These are phyloP conservation scores for Ophion costatus DNA, from an alignment of 2,888 invertebrate genomes.

Conservation along the genomic window DNA sequence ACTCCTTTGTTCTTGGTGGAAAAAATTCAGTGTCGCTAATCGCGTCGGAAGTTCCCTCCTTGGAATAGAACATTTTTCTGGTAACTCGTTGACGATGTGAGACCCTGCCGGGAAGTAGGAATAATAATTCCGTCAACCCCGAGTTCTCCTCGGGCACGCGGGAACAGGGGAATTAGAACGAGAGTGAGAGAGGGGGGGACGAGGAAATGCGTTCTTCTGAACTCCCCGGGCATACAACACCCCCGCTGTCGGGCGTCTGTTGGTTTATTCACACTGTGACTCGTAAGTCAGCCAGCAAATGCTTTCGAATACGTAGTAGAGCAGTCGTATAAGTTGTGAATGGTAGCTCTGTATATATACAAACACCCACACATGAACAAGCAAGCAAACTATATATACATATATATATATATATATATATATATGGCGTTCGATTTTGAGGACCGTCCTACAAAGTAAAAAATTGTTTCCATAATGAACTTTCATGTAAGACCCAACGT, in stretches of 20 bases:
- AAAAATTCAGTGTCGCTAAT: slow-evolving; percentile 25
- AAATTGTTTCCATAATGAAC: too few relatives aligned
- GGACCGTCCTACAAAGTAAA: too few relatives aligned
- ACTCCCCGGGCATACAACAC: slow-evolving; percentile 25
- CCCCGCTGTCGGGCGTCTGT: slow-evolving; percentile 48
- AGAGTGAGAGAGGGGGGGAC: slow-evolving; percentile 4
- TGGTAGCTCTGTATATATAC: neutral
- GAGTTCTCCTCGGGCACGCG: neutral
- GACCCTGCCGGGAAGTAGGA: slow-evolving; percentile 66
- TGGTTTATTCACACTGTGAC: slow-evolving; percentile 49
- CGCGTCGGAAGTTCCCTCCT: slow-evolving; percentile 45
- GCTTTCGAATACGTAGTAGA: slow-evolving; percentile 19
- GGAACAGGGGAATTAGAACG: slow-evolving; percentile 5
- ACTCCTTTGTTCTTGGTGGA: neutral
- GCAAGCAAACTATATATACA: too few relatives aligned
- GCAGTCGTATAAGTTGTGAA: slow-evolving; percentile 6
- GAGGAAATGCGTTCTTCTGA: slow-evolving; percentile 48
- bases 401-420: too few relatives aligned
- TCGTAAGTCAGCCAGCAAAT: slow-evolving; percentile 56
- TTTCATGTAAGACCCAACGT: too few relatives aligned
- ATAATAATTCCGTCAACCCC: slow-evolving; percentile 73
- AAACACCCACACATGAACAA: neutral
- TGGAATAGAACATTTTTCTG: slow-evolving; percentile 55
- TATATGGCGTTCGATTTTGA: too few relatives aligned
- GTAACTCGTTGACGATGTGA: slow-evolving; percentile 54